Base-by-base conservation (phyloP, 2,888 invertebrate species). In the Leptothorax acervorum region DNA sequence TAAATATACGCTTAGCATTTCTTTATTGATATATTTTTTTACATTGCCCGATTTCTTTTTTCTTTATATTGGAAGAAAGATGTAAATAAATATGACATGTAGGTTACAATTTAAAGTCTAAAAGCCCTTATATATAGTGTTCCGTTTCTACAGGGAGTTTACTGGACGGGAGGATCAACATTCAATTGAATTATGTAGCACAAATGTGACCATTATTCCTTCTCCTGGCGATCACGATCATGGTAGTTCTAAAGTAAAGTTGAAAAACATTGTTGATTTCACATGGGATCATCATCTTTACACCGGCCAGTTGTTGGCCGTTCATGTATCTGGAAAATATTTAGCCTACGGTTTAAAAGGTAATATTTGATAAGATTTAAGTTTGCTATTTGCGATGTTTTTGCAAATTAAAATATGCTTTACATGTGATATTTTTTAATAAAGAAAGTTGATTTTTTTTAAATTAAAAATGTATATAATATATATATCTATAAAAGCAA, bases 321-420 rank as follows among this genome's bases (percentile, higher is more conserved):
- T 98, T 62, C 99, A 99, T 94, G 96, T 97, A 92, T 97, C 97
- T 92, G 98, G 98, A 81, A 97, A 97, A 92, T 98, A 97, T 94
- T 95, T 99, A 89, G 99, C 99, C 0, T 99, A 99, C 95, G 98
- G 97, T 85, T 97, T 99, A 87, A 98, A 98, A 97, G 97, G 98
- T 98, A 95, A 94, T 92, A 15, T 28, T 62, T 51, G 31, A 12
- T n/a, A 55, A 15, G 12, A 81, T 75, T 48, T 15, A 23, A 23
- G 15, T 74, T 74, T 53, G 45, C 12, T 8, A 6, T 42, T 42
- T 68, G 18, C 6, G 8, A 48, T n/a, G 63, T 35, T 79, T 53
- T 45, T 57, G 31, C 12, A 12, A 42, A 76, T 45, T 15, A 2
- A 57, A 42, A 45, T 18, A 55, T 57, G 31, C n/a, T 71, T 76